phyloP scores from a whole-genome alignment of 2,888 invertebrate genomes.

The Dromius quadrimaculatus region DNA sequence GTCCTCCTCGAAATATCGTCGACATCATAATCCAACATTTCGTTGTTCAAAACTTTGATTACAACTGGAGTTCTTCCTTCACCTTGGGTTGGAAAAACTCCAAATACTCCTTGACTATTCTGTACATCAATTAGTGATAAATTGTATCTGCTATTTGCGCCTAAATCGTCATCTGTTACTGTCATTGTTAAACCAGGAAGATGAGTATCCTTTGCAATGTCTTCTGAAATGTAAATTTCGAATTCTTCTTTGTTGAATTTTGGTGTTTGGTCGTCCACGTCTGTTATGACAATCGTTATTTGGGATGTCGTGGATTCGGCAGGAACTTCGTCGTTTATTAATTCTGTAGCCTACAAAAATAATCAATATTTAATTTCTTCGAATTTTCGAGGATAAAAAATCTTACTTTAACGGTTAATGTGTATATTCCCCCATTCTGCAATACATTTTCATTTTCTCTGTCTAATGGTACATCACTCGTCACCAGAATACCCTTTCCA shows the following conservation, averaged over 20 bases:
- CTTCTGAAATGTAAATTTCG: slow-evolving; percentile 80
- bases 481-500: slow-evolving; percentile 71
- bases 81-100: slow-evolving; percentile 75
- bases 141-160: slow-evolving; percentile 79
- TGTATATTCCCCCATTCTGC: slow-evolving; percentile 84
- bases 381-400: not conserved
- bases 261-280: slow-evolving; percentile 82
- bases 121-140: slow-evolving; percentile 73
- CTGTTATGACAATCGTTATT: slow-evolving; percentile 82
- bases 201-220: slow-evolving; percentile 77
- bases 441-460: slow-evolving; percentile 80
- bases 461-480: slow-evolving; percentile 77
- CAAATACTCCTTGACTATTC: slow-evolving; percentile 72
- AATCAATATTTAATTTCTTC: not conserved
- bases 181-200: slow-evolving; percentile 80
- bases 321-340: slow-evolving; percentile 78
- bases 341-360: slow-evolving; percentile 75
- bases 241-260: slow-evolving; percentile 77
- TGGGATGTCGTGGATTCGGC: slow-evolving; percentile 77
- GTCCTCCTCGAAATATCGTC: slow-evolving; percentile 71
- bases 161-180: slow-evolving; percentile 80
- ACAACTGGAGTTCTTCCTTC: slow-evolving; percentile 82
- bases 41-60: slow-evolving; percentile 76
- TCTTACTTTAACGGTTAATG: slow-evolving; percentile 73
- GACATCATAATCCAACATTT: slow-evolving; percentile 79